Base-by-base conservation (phyloP, 1,140 invertebrate species). In the Zophobas morio region DNA sequence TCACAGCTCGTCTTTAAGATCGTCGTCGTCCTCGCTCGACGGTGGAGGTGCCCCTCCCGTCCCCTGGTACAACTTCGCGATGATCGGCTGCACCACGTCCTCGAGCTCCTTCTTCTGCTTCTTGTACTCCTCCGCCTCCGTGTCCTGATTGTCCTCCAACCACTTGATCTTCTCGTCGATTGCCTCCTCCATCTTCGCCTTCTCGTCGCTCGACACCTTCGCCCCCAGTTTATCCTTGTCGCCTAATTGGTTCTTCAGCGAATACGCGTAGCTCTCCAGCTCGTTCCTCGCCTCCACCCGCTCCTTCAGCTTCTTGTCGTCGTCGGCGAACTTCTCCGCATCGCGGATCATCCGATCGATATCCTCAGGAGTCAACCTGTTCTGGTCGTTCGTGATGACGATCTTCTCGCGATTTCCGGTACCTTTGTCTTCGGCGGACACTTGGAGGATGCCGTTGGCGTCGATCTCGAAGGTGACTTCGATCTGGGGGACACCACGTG, bases 381-480 rank as follows among this genome's bases (percentile, higher is more conserved):
- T 99, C 86, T 99, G 97, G 84, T 99, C 98, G 82, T 99, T 99
- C 76, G 98, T 99, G 84, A 99, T 99, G 66, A 98, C 96, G 84
- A 99, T 99, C 88, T 99, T 98, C 86, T 99, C 97, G 79, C 98
- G 94, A 88, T 98, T 99, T 73, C 98, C 98, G 74, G 98, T 99
- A 40, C 98, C 98, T 87, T 99, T 99, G 85, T 99, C 98, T 88
- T 99, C 98, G 34, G 98, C 98, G 33, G 96, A 96, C 79, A 98
- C 96, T 85, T 92, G 88, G 5, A 86, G 73, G 84, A 99, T 99
- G 88, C 98, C 98, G 85, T 99, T 99, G 49, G 98, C 98, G 84
- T 99, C 98, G 82, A 99, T 99, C 88, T 99, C 98, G 85, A 99
- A 99, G 0, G 97, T 99, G 1, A 99, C 98, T 88, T 99, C 97